Conservation (phyloP, 2,888 invertebrate genomes). For the Homarus gammarus region DNA sequence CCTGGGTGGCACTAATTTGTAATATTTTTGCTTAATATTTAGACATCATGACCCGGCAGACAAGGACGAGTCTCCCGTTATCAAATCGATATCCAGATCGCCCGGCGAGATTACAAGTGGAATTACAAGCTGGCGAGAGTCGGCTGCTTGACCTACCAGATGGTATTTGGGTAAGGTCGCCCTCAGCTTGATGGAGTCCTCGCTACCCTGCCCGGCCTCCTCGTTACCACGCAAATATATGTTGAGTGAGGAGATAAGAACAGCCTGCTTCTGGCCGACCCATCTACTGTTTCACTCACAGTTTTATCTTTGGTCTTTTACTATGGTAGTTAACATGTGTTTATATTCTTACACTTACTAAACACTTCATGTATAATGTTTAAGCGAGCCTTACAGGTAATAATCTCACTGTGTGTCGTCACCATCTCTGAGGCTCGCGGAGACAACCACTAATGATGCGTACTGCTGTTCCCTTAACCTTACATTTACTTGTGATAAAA, state of each 20-base stretch:
- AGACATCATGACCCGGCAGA: neutral
- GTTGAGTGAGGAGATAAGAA: too few species aligned
- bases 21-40: neutral
- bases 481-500: neutral
- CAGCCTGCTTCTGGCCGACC: too few species aligned
- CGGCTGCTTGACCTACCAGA: neutral
- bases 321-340: too few species aligned
- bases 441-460: neutral
- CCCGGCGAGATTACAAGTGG: neutral
- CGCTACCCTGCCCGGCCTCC: neutral
- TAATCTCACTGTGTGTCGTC: neutral
- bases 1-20: neutral
- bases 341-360: too few species aligned
- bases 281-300: too few species aligned
- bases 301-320: too few species aligned
- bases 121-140: neutral
- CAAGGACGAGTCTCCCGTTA: neutral
- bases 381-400: neutral
- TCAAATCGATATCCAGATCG: slow-evolving; percentile 13
- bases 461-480: neutral
- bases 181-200: neutral
- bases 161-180: neutral
- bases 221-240: too few species aligned
- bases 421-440: neutral
- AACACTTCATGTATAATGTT: too few species aligned